Conservation (phyloP, 2,888 invertebrate genomes). For the Emmelina monodactyla region DNA sequence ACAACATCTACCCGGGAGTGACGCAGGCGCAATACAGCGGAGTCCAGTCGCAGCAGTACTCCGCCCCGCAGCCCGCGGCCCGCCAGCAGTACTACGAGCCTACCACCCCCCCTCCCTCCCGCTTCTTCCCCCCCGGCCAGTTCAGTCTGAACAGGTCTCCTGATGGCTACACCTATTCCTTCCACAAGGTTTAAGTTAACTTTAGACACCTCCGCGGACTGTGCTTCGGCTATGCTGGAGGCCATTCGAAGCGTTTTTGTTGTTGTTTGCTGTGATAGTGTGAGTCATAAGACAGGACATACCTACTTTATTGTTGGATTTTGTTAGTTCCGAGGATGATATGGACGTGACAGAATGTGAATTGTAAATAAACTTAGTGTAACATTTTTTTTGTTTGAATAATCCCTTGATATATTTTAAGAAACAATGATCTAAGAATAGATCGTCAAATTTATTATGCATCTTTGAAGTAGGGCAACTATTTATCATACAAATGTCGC, state of each 20-base stretch:
- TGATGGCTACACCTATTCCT: slow-evolving; percentile 87
- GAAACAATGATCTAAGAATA: no score
- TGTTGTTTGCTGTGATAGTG: slow-evolving; percentile 65
- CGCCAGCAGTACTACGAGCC: slow-evolving; percentile 62
- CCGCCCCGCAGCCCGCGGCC: slow-evolving; percentile 23
- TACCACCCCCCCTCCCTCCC: slow-evolving; percentile 74
- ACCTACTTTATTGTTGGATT: slow-evolving; percentile 38
- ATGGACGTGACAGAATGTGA: slow-evolving; percentile 27
- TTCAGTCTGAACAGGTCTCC: slow-evolving; percentile 86
- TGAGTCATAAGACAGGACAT: slow-evolving; percentile 54
- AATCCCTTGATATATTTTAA: neutral
- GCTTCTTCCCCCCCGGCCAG: slow-evolving; percentile 86
- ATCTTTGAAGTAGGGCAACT: no score
- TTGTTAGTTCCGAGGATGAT: slow-evolving; percentile 36
- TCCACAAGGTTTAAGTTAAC: slow-evolving; percentile 70
- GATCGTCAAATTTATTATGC: no score
- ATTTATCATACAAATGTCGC: no score
- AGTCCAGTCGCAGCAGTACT: slow-evolving; percentile 30
- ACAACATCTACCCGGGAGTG: slow-evolving; percentile 55
- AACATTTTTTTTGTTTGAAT: slow-evolving; percentile 14
- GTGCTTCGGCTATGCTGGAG: slow-evolving; percentile 32
- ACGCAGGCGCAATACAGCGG: slow-evolving; percentile 60
- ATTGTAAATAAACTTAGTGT: slow-evolving; percentile 56
- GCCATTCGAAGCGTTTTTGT: slow-evolving; percentile 54
- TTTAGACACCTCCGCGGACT: slow-evolving; percentile 41